Base-by-base conservation (phyloP, 2,888 invertebrate species). In the Bombyx huttoni region DNA sequence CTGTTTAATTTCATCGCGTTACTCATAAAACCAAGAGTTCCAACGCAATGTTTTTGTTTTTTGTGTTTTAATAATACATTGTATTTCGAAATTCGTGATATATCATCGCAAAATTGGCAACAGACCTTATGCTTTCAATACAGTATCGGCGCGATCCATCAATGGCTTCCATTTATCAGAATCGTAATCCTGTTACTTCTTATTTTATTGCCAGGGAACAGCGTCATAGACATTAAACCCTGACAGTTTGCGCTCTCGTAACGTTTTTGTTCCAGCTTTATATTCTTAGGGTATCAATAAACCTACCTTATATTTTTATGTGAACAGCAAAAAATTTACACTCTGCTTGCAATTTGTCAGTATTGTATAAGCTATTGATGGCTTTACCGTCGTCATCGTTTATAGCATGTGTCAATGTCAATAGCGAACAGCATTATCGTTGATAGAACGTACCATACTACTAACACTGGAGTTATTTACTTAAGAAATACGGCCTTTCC, bases 171-270 rank as follows among this genome's bases (percentile, higher is more conserved):
- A 51, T 51, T 47, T 51, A 47, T 50, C 46, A 34, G 34, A 46
- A 57, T 56, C 51, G 53, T 58, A 54, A 58, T 54, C 51, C 63
- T 60, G 59, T 66, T 61, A 67, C 60, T 60, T 59, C 59, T 55
- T 60, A 61, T 67, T 68, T 66, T 65, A 68, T 62, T 62, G 60
- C 64, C 55, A 54, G 54, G 53, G 57, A 61, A 61, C 58, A 61
- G 56, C 54, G 52, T 56, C 53, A 55, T 56, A 60, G 60, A 62
- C 64, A 61, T 65, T 63, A 65, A 64, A 61, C 54, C 59, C 54
- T 50, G 59, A 56, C 56, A 56, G 60, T 59, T 53, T 58, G 54
- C 56, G 55, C 52, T 51, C 51, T 51, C 51, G 57, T 53, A 56
- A 57, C 56, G 56, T 58, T 56, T 60, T 55, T 55, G 51, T 54